phyloP scores from a whole-genome alignment of 2,888 invertebrate genomes.

The Carcina quercana region DNA sequence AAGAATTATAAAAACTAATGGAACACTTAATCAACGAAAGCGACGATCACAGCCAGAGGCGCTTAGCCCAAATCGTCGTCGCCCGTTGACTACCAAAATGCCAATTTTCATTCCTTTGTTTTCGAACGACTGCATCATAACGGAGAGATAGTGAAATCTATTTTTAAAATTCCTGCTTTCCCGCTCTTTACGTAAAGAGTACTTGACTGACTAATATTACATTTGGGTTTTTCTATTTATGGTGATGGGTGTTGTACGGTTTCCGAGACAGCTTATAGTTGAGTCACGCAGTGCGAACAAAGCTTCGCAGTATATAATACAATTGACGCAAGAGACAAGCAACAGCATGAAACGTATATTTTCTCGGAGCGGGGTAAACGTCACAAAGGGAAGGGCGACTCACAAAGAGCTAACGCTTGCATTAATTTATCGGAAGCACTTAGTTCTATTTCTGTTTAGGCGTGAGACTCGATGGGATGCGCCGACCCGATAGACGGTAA shows the following conservation, averaged over 20 bases:
- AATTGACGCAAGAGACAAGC: too few relatives aligned
- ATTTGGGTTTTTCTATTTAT: too few relatives aligned
- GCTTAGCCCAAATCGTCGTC: constrained; percentile 38
- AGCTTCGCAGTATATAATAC: too few relatives aligned
- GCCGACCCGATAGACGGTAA: constrained; percentile 21
- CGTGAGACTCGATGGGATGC: constrained; percentile 27
- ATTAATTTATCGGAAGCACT: constrained; percentile 51
- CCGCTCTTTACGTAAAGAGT: background rate
- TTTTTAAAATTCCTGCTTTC: constrained; percentile 23
- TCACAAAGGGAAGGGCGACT: constrained; percentile 17
- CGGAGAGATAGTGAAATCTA: constrained; percentile 37
- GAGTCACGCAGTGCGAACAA: constrained; percentile 1
- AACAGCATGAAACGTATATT: too few relatives aligned
- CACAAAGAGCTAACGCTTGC: constrained; percentile 27
- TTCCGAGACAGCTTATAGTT: too few relatives aligned
- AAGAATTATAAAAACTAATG: constrained; percentile 13
- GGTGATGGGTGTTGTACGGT: too few relatives aligned
- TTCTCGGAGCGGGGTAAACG: constrained; percentile 3
- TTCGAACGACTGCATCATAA: constrained; percentile 37
- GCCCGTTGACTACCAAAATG: constrained; percentile 34
- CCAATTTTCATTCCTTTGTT: constrained; percentile 56
- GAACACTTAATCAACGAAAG: constrained; percentile 35
- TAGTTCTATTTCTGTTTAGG: constrained; percentile 51
- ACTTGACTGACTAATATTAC: too few relatives aligned
- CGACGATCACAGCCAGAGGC: constrained; percentile 29